phyloP scores from a whole-genome alignment of 2,113 vertebrate genomes.

The Oreochromis tanganicae region DNA sequence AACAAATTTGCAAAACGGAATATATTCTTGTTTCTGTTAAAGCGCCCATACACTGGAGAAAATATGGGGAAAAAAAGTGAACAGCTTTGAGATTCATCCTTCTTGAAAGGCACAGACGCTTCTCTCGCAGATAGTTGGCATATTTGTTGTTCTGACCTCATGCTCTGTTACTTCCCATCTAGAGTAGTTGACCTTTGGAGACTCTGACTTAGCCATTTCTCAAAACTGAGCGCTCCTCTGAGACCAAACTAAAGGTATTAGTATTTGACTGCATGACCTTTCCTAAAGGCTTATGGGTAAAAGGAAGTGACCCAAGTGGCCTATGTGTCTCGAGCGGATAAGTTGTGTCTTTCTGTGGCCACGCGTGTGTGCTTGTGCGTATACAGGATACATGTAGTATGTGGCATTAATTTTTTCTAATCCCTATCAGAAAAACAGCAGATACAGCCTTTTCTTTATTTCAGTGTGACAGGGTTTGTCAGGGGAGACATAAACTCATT shows the following conservation, averaged over 20 bases:
- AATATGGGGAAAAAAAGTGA: not conserved
- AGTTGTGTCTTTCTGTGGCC: not conserved
- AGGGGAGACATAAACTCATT: conserved; percentile 2
- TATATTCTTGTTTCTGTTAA: not conserved
- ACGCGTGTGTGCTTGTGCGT: not conserved
- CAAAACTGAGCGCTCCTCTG: conserved; percentile 39
- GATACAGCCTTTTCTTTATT: conserved; percentile 17
- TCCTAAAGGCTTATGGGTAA: conserved; percentile 62
- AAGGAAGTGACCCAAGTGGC: conserved; percentile 57
- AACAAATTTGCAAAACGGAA: conserved; percentile 24
- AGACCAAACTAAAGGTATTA: conserved; percentile 69
- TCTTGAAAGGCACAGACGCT: conserved; percentile 33
- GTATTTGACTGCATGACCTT: conserved; percentile 60
- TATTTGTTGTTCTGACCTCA: conserved; percentile 59
- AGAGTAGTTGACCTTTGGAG: conserved; percentile 53
- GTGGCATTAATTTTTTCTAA: not conserved
- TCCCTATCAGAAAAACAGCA: not conserved
- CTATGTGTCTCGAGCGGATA: conserved; percentile 24
- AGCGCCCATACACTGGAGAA: not conserved
- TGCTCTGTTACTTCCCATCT: conserved; percentile 37
- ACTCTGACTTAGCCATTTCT: conserved; percentile 49
- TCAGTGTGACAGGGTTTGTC: not conserved
- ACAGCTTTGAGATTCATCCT: conserved; percentile 23
- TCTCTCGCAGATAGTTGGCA: conserved; percentile 32
- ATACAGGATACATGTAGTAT: not conserved